Evolutionary conservation across 1,140 invertebrate species (phyloP).

Genomic region (Drosophila gunungcola): DNA sequence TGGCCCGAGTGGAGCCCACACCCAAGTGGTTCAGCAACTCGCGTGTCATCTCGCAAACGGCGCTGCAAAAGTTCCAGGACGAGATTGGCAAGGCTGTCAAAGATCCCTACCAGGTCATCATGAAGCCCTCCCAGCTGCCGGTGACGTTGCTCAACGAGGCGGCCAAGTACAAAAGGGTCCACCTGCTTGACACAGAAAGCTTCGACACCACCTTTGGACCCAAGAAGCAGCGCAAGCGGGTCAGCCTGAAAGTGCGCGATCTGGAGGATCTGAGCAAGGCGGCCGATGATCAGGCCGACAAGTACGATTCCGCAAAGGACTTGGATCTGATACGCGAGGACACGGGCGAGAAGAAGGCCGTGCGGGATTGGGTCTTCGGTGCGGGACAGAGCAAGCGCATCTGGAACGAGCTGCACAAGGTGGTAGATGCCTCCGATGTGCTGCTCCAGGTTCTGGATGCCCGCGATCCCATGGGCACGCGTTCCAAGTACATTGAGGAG

Average conservation of each 20-base stretch:
- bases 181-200: slow-evolving; percentile 97
- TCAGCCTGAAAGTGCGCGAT: slow-evolving; percentile 91
- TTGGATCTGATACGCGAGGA: slow-evolving; percentile 93
- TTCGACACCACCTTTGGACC: slow-evolving; percentile 98
- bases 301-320: slow-evolving; percentile 93
- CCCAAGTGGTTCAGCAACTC: slow-evolving; percentile 99
- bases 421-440: slow-evolving; percentile 99
- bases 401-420: slow-evolving; percentile 99
- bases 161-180: slow-evolving; percentile 95
- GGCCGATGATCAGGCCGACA: slow-evolving; percentile 89
- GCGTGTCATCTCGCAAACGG: slow-evolving; percentile 95
- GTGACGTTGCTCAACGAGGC: slow-evolving; percentile 97
- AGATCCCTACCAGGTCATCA: slow-evolving; percentile 98
- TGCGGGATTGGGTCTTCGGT: slow-evolving; percentile 94
- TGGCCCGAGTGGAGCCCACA: slow-evolving; percentile 97
- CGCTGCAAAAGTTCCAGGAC: slow-evolving; percentile 98
- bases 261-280: slow-evolving; percentile 89
- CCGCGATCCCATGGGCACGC: slow-evolving; percentile 97
- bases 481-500: slow-evolving; percentile 96
- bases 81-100: slow-evolving; percentile 97
- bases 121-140: slow-evolving; percentile 98
- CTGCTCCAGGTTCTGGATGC: slow-evolving; percentile 97
- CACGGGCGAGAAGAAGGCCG: slow-evolving; percentile 89
- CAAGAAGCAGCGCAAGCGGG: slow-evolving; percentile 96
- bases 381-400: slow-evolving; percentile 98